Evolutionary conservation across 2,888 invertebrate genomes (phyloP).

Genomic region (Chaitophorus viminalis): DNA sequence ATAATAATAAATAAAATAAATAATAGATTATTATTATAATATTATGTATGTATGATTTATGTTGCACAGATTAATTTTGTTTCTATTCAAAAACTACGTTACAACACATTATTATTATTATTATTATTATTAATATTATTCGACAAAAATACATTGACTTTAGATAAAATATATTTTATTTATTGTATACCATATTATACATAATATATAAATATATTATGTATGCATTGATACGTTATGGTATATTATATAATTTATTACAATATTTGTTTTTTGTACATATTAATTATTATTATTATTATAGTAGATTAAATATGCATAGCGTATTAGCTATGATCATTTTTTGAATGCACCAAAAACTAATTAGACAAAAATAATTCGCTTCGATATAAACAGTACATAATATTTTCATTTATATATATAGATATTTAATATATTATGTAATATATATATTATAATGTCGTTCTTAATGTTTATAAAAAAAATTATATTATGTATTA

Average conservation of each 20-base stretch:
- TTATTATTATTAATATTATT: slow-evolving; percentile 38
- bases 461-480: slow-evolving; percentile 45
- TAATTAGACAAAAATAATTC: slow-evolving; percentile 51
- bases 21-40: slow-evolving; percentile 14
- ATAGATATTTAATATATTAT: not conserved
- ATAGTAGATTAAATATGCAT: slow-evolving; percentile 10
- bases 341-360: slow-evolving; percentile 56
- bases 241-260: slow-evolving; percentile 25
- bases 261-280: slow-evolving; percentile 44
- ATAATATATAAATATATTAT: not conserved
- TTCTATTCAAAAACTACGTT: slow-evolving; percentile 36
- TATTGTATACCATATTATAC: slow-evolving; percentile 3
- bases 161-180: slow-evolving; percentile 45
- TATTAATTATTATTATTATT: slow-evolving; percentile 45
- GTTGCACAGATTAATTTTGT: slow-evolving; percentile 42
- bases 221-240: not conserved
- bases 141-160: slow-evolving; percentile 24
- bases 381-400: slow-evolving; percentile 46
- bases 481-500: slow-evolving; percentile 43
- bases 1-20: slow-evolving; percentile 40
- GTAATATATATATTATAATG: slow-evolving; percentile 23
- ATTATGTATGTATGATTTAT: not conserved
- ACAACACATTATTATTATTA: slow-evolving; percentile 38
- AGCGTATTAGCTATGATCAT: slow-evolving; percentile 44
- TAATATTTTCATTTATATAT: slow-evolving; percentile 45